A percentile compares a stretch with the other conserved stretches of the same genome.
Evolutionary conservation across 2,113 vertebrate species (phyloP).

Genomic region (Melanerpes formicivorus): DNA sequence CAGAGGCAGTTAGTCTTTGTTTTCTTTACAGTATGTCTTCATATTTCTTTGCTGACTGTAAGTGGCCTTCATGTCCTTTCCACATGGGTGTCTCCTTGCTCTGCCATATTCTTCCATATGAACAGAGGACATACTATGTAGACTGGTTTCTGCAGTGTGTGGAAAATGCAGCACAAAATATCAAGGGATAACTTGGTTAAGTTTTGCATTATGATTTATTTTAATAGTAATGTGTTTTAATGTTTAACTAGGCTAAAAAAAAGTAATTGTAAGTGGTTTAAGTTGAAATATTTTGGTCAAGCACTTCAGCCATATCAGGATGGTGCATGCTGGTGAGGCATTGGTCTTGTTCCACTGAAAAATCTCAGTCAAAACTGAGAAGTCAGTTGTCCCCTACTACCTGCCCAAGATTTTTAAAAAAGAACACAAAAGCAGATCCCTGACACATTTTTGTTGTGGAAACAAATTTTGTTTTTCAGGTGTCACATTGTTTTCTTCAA

Average conservation of each 20-base stretch:
- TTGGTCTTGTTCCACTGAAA: background rate
- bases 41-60: background rate
- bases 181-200: background rate
- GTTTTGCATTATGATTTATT: background rate
- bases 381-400: background rate
- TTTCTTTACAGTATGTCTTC: background rate
- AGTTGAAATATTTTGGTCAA: background rate
- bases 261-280: background rate
- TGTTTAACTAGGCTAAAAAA: background rate
- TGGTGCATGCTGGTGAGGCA: background rate
- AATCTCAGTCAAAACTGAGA: background rate
- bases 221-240: background rate
- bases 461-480: background rate
- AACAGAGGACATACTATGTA: background rate
- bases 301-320: background rate
- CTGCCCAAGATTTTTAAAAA: background rate
- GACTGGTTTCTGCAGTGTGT: background rate
- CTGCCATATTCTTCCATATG: background rate
- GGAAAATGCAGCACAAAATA: background rate
- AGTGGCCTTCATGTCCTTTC: background rate
- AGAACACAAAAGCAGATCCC: background rate
- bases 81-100: rapidly evolving
- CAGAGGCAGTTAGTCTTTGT: background rate
- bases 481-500: background rate
- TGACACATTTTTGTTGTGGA: background rate